phyloP scores from a whole-genome alignment of 1,140 invertebrate species.

The Drosophila paulistorum region DNA sequence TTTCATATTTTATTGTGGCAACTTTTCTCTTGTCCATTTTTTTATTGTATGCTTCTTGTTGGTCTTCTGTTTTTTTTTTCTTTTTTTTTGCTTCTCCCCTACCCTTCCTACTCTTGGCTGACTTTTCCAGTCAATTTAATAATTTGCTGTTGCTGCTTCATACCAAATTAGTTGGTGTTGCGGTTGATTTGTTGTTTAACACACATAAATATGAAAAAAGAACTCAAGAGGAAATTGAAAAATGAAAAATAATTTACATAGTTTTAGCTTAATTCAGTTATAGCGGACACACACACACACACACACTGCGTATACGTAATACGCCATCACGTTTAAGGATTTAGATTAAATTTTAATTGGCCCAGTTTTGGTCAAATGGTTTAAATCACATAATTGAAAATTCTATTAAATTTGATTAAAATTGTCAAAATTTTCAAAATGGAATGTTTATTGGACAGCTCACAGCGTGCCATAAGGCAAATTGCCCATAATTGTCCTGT shows the following conservation, averaged over 20 bases:
- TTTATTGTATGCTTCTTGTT: conserved; percentile 25
- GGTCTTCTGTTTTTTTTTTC: too few relatives aligned
- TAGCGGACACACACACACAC: conserved; percentile 20
- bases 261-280: conserved; percentile 31
- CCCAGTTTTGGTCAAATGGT: conserved; percentile 44
- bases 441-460: not conserved
- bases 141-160: conserved; percentile 50
- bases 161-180: conserved; percentile 50
- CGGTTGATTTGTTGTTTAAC: conserved; percentile 21
- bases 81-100: not conserved
- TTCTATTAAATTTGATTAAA: conserved; percentile 41
- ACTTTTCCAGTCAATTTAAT: conserved; percentile 67
- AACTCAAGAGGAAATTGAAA: not conserved
- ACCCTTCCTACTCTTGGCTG: not conserved
- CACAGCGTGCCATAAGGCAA: too few relatives aligned
- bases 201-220: not conserved
- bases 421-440: not conserved
- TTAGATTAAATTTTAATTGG: conserved; percentile 46
- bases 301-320: conserved; percentile 60
- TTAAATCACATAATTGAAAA: conserved; percentile 61
- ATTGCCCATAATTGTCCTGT: too few relatives aligned
- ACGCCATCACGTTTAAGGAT: conserved; percentile 28
- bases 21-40: conserved; percentile 33
- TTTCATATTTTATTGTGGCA: conserved; percentile 52
- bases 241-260: conserved; percentile 41